These are phyloP conservation scores for Megalopta genalis DNA, from an alignment of 1,140 invertebrate species.

Conservation along the genomic window DNA sequence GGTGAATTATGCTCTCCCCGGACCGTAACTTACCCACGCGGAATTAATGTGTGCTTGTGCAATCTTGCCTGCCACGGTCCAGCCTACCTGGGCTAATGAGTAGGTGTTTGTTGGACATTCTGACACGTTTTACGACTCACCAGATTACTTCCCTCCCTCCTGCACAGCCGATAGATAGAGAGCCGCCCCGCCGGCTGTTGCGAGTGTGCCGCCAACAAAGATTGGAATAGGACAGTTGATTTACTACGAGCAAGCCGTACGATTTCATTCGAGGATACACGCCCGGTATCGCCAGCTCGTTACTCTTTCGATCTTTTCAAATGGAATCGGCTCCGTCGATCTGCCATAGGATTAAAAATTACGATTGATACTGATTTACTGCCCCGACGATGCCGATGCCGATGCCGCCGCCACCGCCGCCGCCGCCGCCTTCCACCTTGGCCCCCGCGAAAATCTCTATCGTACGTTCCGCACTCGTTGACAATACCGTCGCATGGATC, in stretches of 20 bases:
- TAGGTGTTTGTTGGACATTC: slow-evolving; percentile 79
- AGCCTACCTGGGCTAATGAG: slow-evolving; percentile 77
- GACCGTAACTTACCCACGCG: slow-evolving; percentile 74
- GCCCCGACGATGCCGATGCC: no score
- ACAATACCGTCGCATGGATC: slow-evolving; percentile 61
- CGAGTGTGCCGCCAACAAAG: slow-evolving; percentile 65
- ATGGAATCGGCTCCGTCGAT: slow-evolving; percentile 59
- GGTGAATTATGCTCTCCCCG: slow-evolving; percentile 74
- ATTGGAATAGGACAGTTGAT: slow-evolving; percentile 69
- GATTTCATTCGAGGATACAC: slow-evolving; percentile 68
- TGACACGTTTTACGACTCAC: slow-evolving; percentile 78
- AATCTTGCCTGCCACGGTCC: slow-evolving; percentile 71
- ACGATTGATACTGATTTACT: slow-evolving; percentile 72
- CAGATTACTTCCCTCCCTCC: slow-evolving; percentile 72
- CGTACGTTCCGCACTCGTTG: slow-evolving; percentile 26
- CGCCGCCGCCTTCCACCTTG: slow-evolving; percentile 37
- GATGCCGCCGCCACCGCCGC: no score
- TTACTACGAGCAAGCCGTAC: slow-evolving; percentile 64
- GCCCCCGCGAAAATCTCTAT: slow-evolving; percentile 59
- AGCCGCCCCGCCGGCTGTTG: slow-evolving; percentile 56
- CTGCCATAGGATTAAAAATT: slow-evolving; percentile 71
- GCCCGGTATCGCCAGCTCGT: slow-evolving; percentile 63
- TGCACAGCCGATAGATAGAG: slow-evolving; percentile 62
- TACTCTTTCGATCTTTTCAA: slow-evolving; percentile 61
- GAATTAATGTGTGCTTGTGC: slow-evolving; percentile 76